phyloP scores from a whole-genome alignment of 1,140 invertebrate genomes.

The Drosophila punjabiensis region DNA sequence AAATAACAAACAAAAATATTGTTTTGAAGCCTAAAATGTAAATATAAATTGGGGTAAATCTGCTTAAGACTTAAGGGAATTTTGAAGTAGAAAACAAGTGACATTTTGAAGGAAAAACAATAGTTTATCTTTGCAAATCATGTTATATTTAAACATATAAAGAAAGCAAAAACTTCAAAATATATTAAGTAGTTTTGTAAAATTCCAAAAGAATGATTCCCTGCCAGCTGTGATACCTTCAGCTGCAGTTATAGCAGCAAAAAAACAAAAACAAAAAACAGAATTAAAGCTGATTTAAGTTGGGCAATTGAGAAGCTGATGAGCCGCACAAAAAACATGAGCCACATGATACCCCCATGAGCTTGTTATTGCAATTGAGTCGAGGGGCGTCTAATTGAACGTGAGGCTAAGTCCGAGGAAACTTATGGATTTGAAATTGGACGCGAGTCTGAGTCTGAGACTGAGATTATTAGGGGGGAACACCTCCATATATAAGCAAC shows the following conservation, averaged over 20 bases:
- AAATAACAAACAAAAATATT: not conserved
- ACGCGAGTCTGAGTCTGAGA: not conserved
- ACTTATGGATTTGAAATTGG: conserved; percentile 4
- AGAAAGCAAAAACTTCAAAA: not conserved
- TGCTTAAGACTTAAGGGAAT: too few relatives aligned
- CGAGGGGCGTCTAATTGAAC: conserved; percentile 53
- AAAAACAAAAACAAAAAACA: conserved; percentile 28
- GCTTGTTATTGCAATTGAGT: conserved; percentile 54
- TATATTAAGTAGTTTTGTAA: not conserved
- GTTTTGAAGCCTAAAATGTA: not conserved
- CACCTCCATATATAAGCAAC: not conserved
- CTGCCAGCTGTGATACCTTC: not conserved
- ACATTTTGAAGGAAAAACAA: not conserved
- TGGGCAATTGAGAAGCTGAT: conserved; percentile 38
- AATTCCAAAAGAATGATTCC: not conserved
- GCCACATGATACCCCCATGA: conserved; percentile 38
- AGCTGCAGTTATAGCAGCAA: not conserved
- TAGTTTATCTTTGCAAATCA: not conserved
- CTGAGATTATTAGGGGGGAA: conserved; percentile 1
- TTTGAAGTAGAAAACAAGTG: not conserved
- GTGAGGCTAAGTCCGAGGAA: conserved; percentile 26
- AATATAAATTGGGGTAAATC: not conserved
- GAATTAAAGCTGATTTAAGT: conserved; percentile 30
- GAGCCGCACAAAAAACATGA: conserved; percentile 31
- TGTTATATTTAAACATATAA: not conserved